Evolutionary conservation across 2,888 invertebrate species (phyloP), one percentile per base, ranked within the genome.

Genomic region (Cheilosia grossa): DNA sequence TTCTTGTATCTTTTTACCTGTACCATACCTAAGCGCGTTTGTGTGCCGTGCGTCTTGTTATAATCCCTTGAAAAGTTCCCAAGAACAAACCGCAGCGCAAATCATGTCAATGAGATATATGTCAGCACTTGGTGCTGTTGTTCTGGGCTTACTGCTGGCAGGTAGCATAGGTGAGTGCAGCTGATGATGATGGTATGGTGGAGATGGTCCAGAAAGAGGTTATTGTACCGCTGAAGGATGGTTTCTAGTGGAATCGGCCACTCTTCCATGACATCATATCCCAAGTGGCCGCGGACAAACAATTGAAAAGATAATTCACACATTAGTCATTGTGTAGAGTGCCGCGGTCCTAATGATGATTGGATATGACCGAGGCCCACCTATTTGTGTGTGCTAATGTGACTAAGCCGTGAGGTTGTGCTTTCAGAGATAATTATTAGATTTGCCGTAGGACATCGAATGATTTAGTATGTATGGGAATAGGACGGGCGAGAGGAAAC

Each of bases 91-190:
- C 30, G 56, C 30, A 37, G 56, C 21, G 44, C 44, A 27, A 63
- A 80, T 47, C 58, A 79, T 82, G 78, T 78, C 74, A 79, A 64
- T 66, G 53, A 74, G 69, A 61, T 64, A 21, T 58, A 53, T 69
- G 63, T 74, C 79, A 33, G 72, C 24, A 21, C 13, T 77, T 21
- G 53, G 66, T 33, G 77, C 53, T 59, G 6, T 49, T 6, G 54
- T 77, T 30, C 42, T 75, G 24, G 47, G 74, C 15, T 49, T 83
- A 63, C 53, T 83, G 49, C 47, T 83, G 24, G 47, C 69, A 51
- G 79, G 63, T 51, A 64, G 44, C 66, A 40, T 72, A 70, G 80
- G 83, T 83, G 80, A 83, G 79, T 80, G 83, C 33, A 17, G 56
- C 44, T 33, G 33, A 33, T 3, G 37, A 37, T 37, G 44, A 63